Base-by-base conservation (phyloP, 1,140 invertebrate genomes). In the Linepithema humile region DNA sequence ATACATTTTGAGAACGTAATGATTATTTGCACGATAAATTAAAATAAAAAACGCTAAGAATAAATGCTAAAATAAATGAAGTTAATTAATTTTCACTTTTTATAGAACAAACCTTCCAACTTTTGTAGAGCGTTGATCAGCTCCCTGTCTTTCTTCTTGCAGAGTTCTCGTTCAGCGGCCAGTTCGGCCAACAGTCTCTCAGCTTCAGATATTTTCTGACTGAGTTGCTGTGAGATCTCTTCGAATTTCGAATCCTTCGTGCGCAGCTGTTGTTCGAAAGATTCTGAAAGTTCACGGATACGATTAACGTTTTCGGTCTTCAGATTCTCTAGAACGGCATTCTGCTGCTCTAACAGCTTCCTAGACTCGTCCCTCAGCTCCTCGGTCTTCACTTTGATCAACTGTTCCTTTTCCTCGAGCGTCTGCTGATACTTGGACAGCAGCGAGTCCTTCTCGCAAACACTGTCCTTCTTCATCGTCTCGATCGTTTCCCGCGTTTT, bases 201-300 rank as follows among this genome's bases (percentile, higher is more conserved):
- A 70, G 90, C 93, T 88, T 96, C 94, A 12, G 90, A 88, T 85
- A 95, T 93, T 69, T 95, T 94, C 59, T 92, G 88, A 78, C 95
- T 92, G 0, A 95, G 82, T 69, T 92, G 82, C 12, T 45, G 86
- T 10, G 87, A 90, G 48, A 95, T 83, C 86, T 95, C 92, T 62
- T 91, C 83, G 20, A 94, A 92, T 40, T 93, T 84, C 32, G 94
- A 90, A 23, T 92, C 92, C 29, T 94, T 94, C 89, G 94, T 93
- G 83, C 92, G 94, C n/a, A 95, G 92, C 83, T 95, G 94, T 84
- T 94, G 92, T 62, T 94, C 95, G 38, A 95, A 93, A 57, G 88
- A 89, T 26, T 91, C 85, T 5, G 91, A 89, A 9, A 93, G 78
- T 85, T 95, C 93, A 69, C 92, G 84, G 26, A 96, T 93, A 91